Base-by-base conservation (phyloP, 1,140 invertebrate genomes). In the Zaprionus tsacasi region DNA sequence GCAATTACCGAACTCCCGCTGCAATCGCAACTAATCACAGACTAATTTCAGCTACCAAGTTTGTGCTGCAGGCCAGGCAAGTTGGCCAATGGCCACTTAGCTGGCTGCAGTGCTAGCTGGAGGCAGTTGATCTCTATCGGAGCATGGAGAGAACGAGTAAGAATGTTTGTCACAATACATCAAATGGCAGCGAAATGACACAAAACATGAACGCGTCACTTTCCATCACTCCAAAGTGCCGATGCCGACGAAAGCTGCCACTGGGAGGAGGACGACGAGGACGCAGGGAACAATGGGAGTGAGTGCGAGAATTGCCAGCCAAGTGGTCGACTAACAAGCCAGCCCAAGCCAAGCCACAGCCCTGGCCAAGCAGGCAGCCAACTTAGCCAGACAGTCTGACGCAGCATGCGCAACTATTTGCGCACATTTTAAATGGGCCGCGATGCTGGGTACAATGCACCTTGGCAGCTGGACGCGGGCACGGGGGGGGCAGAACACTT, bases 161-260 rank as follows among this genome's bases (percentile, higher is more conserved):
- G 88, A 91, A 91, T 81, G 89, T 91, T 91, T 91, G 91, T 91
- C 90, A 91, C 90, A 91, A 91, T 91, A 91, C 82, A 91, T 91
- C 90, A 91, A 90, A 81, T 77, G 69, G 81, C 74, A 58, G 76
- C 78, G 79, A 83, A 91, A 91, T 91, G 90, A 91, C 90, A 90
- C 90, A 91, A 91, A 91, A 91, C 90, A 91, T 91, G 86, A 91
- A 88, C 90, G 90, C 80, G 90, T 91, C 90, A 91, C 90, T 91
- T 91, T 91, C 90, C 90, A 91, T 91, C 90, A 91, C 86, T 88
- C 90, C 90, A 91, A 91, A 86, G 85, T 86, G 85, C 72, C 85
- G 83, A 61, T 64, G n/a, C 85, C 81, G 83, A 88, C 83, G 78
- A 80, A 74, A 74, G 70, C 65, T 61, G 38, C 38, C 50, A 21